phyloP scores from a whole-genome alignment of 2,888 invertebrate species.

The Hylaea fasciaria region DNA sequence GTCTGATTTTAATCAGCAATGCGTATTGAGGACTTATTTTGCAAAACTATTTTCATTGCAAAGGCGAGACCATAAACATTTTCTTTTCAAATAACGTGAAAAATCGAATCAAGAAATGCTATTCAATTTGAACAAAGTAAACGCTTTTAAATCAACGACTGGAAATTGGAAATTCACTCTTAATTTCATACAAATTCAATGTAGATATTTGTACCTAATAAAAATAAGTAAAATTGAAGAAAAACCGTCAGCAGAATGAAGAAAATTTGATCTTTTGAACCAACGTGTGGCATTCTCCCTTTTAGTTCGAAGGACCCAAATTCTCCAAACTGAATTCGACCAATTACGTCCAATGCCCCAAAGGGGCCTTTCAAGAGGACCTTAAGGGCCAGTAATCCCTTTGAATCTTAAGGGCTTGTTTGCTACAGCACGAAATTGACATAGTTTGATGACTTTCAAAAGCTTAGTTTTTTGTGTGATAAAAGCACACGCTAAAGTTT shows the following conservation, averaged over 20 bases:
- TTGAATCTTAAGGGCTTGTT: slow-evolving; percentile 7
- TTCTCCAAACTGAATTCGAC: slow-evolving; percentile 7
- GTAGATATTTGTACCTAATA: too few relatives aligned
- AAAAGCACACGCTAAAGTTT: background rate
- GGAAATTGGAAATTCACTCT: too few relatives aligned
- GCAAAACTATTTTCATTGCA: slow-evolving; percentile 19
- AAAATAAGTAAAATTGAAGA: too few relatives aligned
- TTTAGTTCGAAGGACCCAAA: slow-evolving; percentile 1
- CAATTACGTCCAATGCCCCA: slow-evolving; percentile 10
- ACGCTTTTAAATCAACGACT: too few relatives aligned
- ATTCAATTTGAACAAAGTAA: too few relatives aligned
- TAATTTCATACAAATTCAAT: too few relatives aligned
- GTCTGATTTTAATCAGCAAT: slow-evolving; percentile 31
- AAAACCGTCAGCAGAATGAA: too few relatives aligned
- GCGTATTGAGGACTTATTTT: slow-evolving; percentile 18
- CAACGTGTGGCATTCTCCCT: background rate
- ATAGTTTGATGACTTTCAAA: slow-evolving; percentile 5
- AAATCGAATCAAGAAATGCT: background rate
- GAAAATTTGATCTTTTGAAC: too few relatives aligned
- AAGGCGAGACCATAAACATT: slow-evolving; percentile 1
- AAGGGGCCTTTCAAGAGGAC: slow-evolving; percentile 3
- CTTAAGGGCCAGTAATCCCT: background rate
- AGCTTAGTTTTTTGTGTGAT: background rate
- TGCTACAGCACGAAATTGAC: slow-evolving; percentile 10
- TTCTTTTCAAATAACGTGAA: background rate